Base-by-base conservation (phyloP, 2,888 invertebrate genomes). In the Drosophila tripunctata region DNA sequence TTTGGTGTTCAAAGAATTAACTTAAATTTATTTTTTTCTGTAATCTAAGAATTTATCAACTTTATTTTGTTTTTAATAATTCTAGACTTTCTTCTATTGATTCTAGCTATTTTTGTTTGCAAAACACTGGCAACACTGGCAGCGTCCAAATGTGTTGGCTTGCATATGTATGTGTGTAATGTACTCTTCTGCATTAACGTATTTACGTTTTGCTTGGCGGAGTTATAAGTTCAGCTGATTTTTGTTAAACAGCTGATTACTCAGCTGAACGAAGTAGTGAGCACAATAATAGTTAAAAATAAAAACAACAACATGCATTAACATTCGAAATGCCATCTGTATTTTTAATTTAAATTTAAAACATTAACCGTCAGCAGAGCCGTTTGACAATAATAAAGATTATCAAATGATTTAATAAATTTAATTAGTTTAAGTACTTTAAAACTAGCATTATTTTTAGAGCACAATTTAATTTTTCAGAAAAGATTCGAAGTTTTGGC, bases 261-360 rank as follows among this genome's bases (percentile, higher is more conserved):
- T 4, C 66, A 67, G 61, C 67, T 67, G 67, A 43, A 47, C 12
- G 10, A 8, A 35, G 10, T 14, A 35, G 31, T 21, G 33, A 33
- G 35, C n/a, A 5, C 2, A 19, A 38, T n/a, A n/a, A n/a, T n/a
- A 30, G 30, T 30, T 3, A n/a, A 3, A 30, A 3, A n/a, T 30
- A 3, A 30, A 30, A 0, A 12, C n/a, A 4, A 31, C 4, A n/a
- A 5, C 27, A 31, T 4, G 5, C 4, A 33, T 33, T 33, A 33
- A 8, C 15, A 15, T n/a, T 7, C 7, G 15, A 1, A 33, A 7
- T 33, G 33, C n/a, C n/a, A n/a, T n/a, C n/a, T n/a, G n/a, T n/a
- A n/a, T 33, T 33, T 33, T 33, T 2, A 33, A 33, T 33, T 33
- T 33, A 1, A 33, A 14, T 30, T 30, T 30, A 4, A 30, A 3